Base-by-base conservation (phyloP, 2,888 invertebrate genomes). In the Gymnoscelis rufifasciata region DNA sequence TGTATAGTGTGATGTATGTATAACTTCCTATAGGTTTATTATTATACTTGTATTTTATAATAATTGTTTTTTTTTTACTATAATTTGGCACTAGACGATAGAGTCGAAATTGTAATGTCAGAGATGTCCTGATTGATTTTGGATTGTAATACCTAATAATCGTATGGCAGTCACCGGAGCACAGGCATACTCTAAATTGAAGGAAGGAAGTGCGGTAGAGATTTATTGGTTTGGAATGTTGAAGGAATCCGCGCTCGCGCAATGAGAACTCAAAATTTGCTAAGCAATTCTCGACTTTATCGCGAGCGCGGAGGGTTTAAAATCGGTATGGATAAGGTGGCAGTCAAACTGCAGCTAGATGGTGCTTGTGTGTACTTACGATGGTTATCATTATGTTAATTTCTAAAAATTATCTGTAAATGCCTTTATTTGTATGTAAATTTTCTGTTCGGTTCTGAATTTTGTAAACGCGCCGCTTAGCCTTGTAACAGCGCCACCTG, bases 301-400 rank as follows among this genome's bases (percentile, higher is more conserved):
- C n/a, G 49, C 59, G 54, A 61, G 65, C 58, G 61, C 54, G 66
- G 57, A 71, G 75, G 59, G 57, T 70, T 60, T 56, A 64, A 50
- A 62, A 69, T 68, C 68, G 42, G 65, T 62, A 66, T 58, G 70
- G 66, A 66, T 63, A 59, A 67, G 64, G 60, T 57, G 71, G 83
- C 84, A 84, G 84, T 84, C 8, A 72, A 71, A 84, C 84, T 83
- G 83, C 83, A 56, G 66, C 65, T 68, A 70, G 71, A 71, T 80
- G 86, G 86, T 87, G 86, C 84, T 86, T 76, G 81, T 68, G 70
- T 77, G 84, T 87, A 86, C 86, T 87, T 87, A 87, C 81, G 79
- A 78, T 67, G 82, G 83, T 80, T 80, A 78, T 78, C 62, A 71
- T 68, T 72, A 58, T 76, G 74, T 78, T 76, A 69, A 74, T 74